A percentile compares a stretch with the other conserved stretches of the same genome.
phyloP scores from a whole-genome alignment of 2,888 invertebrate genomes.

The Pycnomerus fuliginosus region DNA sequence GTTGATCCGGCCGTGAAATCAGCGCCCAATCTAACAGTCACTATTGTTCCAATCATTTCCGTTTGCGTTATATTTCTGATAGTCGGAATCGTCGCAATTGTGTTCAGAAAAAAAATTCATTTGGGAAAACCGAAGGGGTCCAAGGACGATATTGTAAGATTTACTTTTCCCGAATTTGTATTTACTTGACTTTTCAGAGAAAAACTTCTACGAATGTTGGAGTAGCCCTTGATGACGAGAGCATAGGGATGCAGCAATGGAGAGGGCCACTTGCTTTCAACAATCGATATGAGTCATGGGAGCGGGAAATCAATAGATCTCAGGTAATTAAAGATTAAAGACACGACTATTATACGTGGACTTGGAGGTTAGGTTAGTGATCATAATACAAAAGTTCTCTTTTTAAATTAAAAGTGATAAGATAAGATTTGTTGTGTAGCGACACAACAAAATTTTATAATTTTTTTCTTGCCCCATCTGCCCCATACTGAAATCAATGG shows the following conservation, averaged over 20 bases:
- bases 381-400: not conserved
- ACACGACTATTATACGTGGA: too few relatives aligned
- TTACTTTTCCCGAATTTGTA: not conserved
- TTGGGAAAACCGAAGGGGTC: conserved; percentile 63
- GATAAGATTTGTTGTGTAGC: not conserved
- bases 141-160: conserved; percentile 74
- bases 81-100: conserved; percentile 65
- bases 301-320: conserved; percentile 57
- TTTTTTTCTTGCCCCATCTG: too few relatives aligned
- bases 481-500: too few relatives aligned
- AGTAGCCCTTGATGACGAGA: conserved; percentile 66
- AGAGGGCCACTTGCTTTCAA: conserved; percentile 75
- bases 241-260: conserved; percentile 75
- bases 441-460: not conserved
- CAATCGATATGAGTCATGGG: conserved; percentile 85
- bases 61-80: conserved; percentile 69
- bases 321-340: too few relatives aligned
- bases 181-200: conserved; percentile 55
- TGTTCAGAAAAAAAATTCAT: conserved; percentile 71
- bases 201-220: conserved; percentile 66
- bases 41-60: conserved; percentile 70
- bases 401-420: not conserved
- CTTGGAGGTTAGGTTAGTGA: too few relatives aligned
- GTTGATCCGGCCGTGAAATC: conserved; percentile 51
- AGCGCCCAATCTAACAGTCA: conserved; percentile 60